Evolutionary conservation across 2,113 vertebrate species (phyloP), one percentile per base, ranked within the genome.

Genomic region (Syrrhaptes paradoxus): DNA sequence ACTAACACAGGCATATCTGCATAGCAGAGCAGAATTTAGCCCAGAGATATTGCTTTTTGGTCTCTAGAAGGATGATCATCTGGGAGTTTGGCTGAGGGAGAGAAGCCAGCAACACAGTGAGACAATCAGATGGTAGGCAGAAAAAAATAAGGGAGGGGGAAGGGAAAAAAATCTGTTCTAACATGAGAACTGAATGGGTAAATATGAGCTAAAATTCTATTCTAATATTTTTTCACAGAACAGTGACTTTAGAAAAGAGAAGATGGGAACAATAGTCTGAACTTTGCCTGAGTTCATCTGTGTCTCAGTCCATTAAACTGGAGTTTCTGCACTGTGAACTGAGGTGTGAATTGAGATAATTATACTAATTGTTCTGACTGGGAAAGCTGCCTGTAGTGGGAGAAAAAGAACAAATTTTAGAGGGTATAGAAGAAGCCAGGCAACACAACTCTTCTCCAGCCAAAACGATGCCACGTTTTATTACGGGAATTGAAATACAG

Each of bases 301-400:
- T 89, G 85, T 89, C 77, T 94, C 93, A 94, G 74, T 46, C 80
- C 87, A 94, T 96, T 96, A 96, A 94, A 75, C 94, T 76, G 19
- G 43, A 95, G 59, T 89, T 80, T 90, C 93, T 96, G 77, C 70
- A 55, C 59, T 87, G 93, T 95, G 93, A 97, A 93, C 79, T 83
- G 87, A 95, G 70, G 89, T 93, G 87, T 97, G 92, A 97, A 95
- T 51, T 89, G 80, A 95, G 89, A 85, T 97, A 96, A 97, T 97
- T 96, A 94, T n/a, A 83, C 80, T 96, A 94, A 97, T 96, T 94
- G 79, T 85, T 91, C 67, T 93, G 83, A 81, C 83, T 90, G 52
- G 87, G 73, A 93, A 95, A 93, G 36, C 67, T 80, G 45, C 68
- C 4, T 34, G n/a, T 66, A 95, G 51, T 75, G 65, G 38, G 87